Base-by-base conservation (phyloP, 2,888 invertebrate species). In the Leucoma salicis region DNA sequence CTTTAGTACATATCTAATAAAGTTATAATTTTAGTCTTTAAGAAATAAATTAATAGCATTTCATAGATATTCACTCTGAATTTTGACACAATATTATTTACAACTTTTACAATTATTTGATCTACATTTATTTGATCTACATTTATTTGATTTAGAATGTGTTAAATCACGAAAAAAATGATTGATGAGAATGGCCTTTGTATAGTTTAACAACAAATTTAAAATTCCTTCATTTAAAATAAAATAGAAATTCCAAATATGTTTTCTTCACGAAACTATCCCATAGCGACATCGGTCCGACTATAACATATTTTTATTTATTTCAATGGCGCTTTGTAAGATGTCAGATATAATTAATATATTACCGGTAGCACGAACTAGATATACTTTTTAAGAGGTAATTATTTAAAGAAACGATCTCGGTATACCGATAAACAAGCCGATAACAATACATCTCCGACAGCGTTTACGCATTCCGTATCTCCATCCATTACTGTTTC, bases 401-500 rank as follows among this genome's bases (percentile, higher is more conserved):
- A 87, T 87, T 89, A 88, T 87, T 87, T 84, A 86, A 78, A 79
- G 79, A 74, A 81, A 82, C 80, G 83, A 85, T 84, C 82, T 74
- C 78, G 77, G 83, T 82, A 76, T 81, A 75, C 76, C 76, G 87
- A 89, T 89, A 84, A 87, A 85, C 87, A 86, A 75, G 69, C 68
- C 74, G 88, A 89, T 88, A 87, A 88, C 84, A 87, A 86, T 86
- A 84, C 84, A 82, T 85, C 85, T 81, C 77, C 74, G 84, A 83
- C 85, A 82, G 80, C 84, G 80, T 88, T 88, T 86, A 88, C 87
- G 88, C 87, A 87, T 86, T 85, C 86, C 74, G 82, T 78, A 82
- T 82, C 79, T 84, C 75, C 86, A 88, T 88, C 85, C 83, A 88
- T 89, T 89, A 88, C 86, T 83, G 83, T 84, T 82, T 81, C 87